Evolutionary conservation across 2,888 invertebrate species (phyloP), one percentile per base, ranked within the genome.

Genomic region (Iselma pallidipennis): DNA sequence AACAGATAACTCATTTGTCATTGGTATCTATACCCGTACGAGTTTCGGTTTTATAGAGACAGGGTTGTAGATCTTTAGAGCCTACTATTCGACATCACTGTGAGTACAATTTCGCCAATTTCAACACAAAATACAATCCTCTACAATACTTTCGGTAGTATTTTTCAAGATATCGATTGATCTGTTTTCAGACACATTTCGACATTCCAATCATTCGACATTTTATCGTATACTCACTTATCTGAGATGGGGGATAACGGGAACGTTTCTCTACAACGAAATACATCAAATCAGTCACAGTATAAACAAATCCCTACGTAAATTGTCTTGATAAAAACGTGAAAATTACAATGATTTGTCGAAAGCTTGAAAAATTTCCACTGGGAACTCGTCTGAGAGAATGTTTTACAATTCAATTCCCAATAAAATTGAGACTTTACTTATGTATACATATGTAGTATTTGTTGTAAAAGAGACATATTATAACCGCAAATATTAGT

Each of bases 1-100:
- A 77, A 77, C 76, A 75, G 77, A 78, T 78, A 76, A 76, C 76
- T 78, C 77, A 75, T 78, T 76, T 76, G 76, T 78, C 77, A 78
- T 75, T 74, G 76, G 77, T 77, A 76, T 76, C 76, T 76, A 69
- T 71, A 72, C 71, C 69, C 72, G 72, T 66, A 67, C 67, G 71
- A 69, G 68, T 70, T 68, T 64, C 67, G 71, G 71, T 75, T 66
- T 74, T 76, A 76, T n/a, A 75, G 74, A 75, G 64, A 65, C 70
- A 71, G 69, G 71, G 16, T 7, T 72, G 72, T 74, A n/a, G n/a
- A n/a, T n/a, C n/a, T n/a, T n/a, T n/a, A n/a, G n/a, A n/a, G n/a
- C n/a, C n/a, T n/a, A n/a, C n/a, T n/a, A n/a, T n/a, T n/a, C n/a
- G n/a, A n/a, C n/a, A n/a, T n/a, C n/a, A n/a, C n/a, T n/a, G 3